Percentiles rank a stretch among this genome's conserved stretches.
phyloP scores from a whole-genome alignment of 2,113 vertebrate genomes.

The Gnathonemus longibarbis region DNA sequence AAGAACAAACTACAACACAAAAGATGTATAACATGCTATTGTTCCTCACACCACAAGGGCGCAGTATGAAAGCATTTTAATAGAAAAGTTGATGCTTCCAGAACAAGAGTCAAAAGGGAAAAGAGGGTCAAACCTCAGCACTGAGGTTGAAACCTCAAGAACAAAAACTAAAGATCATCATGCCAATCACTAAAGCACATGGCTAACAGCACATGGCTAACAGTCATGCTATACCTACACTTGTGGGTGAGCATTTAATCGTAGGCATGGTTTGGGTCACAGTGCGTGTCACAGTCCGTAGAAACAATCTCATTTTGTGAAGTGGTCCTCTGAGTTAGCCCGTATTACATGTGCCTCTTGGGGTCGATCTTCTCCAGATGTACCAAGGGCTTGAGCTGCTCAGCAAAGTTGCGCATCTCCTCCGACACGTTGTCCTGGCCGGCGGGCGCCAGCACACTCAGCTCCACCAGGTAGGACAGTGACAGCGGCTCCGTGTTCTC shows the following conservation, averaged over 20 bases:
- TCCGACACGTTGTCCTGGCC: constrained; percentile 76
- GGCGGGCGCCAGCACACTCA: constrained; percentile 64
- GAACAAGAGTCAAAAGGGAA: background rate
- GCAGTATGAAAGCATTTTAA: background rate
- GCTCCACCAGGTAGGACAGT: constrained; percentile 83
- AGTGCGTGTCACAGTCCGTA: background rate
- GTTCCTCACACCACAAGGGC: background rate
- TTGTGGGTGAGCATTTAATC: background rate
- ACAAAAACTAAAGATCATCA: background rate
- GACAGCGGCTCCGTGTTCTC: constrained; percentile 89
- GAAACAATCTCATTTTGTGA: background rate
- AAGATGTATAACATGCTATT: background rate
- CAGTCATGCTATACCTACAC: background rate
- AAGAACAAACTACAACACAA: background rate
- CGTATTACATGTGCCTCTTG: constrained; percentile 70
- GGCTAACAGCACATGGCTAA: background rate
- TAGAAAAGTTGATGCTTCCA: background rate
- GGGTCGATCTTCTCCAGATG: constrained; percentile 96
- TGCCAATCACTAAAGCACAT: background rate
- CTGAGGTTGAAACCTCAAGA: background rate
- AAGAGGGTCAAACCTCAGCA: background rate
- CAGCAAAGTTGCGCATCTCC: constrained; percentile 92
- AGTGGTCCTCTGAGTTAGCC: background rate
- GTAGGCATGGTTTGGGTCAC: background rate
- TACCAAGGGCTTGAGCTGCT: constrained; percentile 90